phyloP scores from a whole-genome alignment of 2,888 invertebrate genomes.

The Harpalus rufipes region DNA sequence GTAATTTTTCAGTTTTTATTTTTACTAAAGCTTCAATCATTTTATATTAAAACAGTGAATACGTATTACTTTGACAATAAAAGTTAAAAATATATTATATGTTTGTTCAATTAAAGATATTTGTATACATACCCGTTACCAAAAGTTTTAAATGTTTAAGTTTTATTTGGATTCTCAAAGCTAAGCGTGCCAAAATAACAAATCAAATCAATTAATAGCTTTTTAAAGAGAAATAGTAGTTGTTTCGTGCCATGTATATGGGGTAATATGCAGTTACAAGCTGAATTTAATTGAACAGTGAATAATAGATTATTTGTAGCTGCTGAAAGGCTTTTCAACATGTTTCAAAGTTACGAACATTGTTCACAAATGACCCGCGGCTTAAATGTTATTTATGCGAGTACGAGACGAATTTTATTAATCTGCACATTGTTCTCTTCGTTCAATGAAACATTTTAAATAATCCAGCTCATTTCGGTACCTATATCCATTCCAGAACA shows the following conservation, averaged over 20 bases:
- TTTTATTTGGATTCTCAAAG: background rate
- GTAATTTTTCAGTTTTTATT: too few relatives aligned
- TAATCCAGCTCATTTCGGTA: background rate
- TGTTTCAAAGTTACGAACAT: background rate
- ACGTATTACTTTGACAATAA: background rate
- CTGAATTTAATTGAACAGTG: constrained; percentile 17
- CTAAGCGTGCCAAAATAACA: background rate
- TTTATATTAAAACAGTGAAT: background rate
- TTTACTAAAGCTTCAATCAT: background rate
- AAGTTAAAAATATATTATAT: constrained; percentile 1
- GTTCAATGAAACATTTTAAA: background rate
- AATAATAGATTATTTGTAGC: constrained; percentile 19
- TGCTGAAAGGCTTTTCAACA: background rate
- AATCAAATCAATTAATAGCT: background rate
- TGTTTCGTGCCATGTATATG: background rate
- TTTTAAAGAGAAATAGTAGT: background rate
- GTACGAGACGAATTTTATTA: constrained; percentile 10
- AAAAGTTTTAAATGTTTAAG: background rate
- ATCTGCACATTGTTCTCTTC: background rate
- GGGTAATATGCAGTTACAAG: background rate
- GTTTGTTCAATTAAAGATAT: background rate
- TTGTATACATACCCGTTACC: background rate
- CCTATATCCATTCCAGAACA: constrained; percentile 6
- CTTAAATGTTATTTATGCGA: background rate
- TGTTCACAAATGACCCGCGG: background rate